Conservation (phyloP, 2,888 invertebrate genomes). For the Rambutsinella grinnellia region DNA sequence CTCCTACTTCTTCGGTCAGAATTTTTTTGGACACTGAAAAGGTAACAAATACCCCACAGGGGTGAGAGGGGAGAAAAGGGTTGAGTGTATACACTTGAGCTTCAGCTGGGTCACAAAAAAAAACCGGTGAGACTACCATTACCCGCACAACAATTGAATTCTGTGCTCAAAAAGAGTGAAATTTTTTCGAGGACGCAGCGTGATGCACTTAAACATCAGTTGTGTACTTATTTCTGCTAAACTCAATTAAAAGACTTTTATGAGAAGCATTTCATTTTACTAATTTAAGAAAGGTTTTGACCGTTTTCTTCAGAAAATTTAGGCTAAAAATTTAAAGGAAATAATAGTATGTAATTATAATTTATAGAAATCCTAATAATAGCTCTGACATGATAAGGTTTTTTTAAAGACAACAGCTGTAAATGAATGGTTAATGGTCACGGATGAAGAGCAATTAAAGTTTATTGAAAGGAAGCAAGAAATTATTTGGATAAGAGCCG, state of each 20-base stretch:
- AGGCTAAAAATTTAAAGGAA: conserved; percentile 1
- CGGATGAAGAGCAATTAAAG: conserved; percentile 6
- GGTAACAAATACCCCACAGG: too few species aligned
- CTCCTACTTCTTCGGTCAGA: background rate
- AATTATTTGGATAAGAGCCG: background rate
- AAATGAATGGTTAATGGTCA: conserved; percentile 45
- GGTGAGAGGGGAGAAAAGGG: too few species aligned
- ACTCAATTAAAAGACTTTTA: too few species aligned
- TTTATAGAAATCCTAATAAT: too few species aligned
- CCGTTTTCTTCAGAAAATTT: conserved; percentile 15
- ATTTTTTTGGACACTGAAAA: background rate
- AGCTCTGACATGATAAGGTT: conserved; percentile 24
- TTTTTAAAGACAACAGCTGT: conserved; percentile 31
- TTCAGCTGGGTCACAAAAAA: too few species aligned
- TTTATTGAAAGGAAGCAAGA: background rate
- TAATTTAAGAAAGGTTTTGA: too few species aligned
- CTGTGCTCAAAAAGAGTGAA: background rate
- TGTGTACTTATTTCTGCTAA: background rate
- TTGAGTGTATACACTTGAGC: too few species aligned
- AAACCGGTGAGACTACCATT: too few species aligned
- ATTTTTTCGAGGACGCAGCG: background rate
- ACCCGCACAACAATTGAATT: conserved; percentile 37
- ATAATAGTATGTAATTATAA: too few species aligned
- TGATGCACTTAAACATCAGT: background rate
- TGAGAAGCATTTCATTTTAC: background rate